phyloP scores from a whole-genome alignment of 1,140 invertebrate genomes.

The Drosophila neocordata region DNA sequence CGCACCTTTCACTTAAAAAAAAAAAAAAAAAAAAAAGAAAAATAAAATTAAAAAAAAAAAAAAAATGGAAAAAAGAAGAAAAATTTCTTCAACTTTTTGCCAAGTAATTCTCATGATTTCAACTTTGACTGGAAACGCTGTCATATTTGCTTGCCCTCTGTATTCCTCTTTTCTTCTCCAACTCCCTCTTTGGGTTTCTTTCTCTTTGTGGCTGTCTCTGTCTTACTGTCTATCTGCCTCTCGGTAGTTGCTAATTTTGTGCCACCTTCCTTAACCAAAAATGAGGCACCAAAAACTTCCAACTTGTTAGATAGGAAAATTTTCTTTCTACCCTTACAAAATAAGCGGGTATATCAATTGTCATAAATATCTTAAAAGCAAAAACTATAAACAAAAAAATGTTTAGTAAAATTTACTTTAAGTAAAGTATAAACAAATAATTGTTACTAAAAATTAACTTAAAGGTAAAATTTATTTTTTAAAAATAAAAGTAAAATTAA shows the following conservation, averaged over 20 bases:
- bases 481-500: no score
- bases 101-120: slow-evolving; percentile 70
- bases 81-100: slow-evolving; percentile 31
- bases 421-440: no score
- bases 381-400: no score
- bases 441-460: no score
- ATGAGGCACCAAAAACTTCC: slow-evolving; percentile 32
- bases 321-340: slow-evolving; percentile 2
- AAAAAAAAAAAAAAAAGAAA: slow-evolving; percentile 3
- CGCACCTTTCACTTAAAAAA: slow-evolving; percentile 34
- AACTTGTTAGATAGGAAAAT: slow-evolving; percentile 54
- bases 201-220: not conserved
- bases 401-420: no score
- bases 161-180: not conserved
- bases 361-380: no score
- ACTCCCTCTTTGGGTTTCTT: not conserved
- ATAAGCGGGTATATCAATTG: not conserved
- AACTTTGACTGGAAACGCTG: slow-evolving; percentile 45
- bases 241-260: slow-evolving; percentile 47
- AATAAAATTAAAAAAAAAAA: slow-evolving; percentile 25
- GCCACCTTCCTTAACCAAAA: slow-evolving; percentile 32
- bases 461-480: no score
- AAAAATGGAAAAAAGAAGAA: slow-evolving; percentile 28
- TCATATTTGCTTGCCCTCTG: slow-evolving; percentile 36
- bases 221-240: not conserved